Conservation (phyloP, 2,113 vertebrate genomes). For the Nothoprocta pentlandii region DNA sequence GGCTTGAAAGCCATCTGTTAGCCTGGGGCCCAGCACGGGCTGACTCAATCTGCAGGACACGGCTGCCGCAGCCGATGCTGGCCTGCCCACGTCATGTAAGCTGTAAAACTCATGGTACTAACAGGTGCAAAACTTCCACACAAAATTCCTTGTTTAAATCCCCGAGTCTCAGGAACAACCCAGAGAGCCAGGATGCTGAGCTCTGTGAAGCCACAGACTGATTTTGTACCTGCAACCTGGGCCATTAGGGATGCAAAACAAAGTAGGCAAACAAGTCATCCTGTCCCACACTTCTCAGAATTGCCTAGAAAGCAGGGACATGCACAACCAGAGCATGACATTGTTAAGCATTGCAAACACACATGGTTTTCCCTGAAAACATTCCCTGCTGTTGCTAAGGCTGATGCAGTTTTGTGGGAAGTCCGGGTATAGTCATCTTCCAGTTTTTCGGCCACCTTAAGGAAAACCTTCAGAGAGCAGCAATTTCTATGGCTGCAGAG, state of each 20-base stretch:
- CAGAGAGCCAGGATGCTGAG: background rate
- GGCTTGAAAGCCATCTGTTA: slow-evolving; percentile 55
- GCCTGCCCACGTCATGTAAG: background rate
- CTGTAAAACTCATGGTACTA: background rate
- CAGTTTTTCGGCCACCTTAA: background rate
- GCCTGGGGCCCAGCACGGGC: background rate
- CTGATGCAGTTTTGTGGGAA: background rate
- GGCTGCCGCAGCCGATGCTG: background rate
- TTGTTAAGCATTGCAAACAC: background rate
- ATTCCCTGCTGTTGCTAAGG: background rate
- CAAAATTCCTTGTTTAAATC: background rate
- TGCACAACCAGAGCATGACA: background rate
- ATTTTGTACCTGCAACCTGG: background rate
- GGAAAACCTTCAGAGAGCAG: background rate
- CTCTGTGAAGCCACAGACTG: background rate
- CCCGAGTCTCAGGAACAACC: background rate
- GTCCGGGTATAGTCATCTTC: background rate
- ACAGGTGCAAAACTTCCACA: slow-evolving; percentile 5
- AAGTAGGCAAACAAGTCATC: accelerated
- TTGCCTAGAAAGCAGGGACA: background rate
- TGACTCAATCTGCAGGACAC: background rate
- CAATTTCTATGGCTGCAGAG: background rate
- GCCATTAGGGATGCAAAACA: background rate
- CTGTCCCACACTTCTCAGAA: background rate
- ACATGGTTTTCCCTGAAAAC: background rate